Base-by-base conservation (phyloP, 1,140 invertebrate species). In the Bactericera cockerelli region DNA sequence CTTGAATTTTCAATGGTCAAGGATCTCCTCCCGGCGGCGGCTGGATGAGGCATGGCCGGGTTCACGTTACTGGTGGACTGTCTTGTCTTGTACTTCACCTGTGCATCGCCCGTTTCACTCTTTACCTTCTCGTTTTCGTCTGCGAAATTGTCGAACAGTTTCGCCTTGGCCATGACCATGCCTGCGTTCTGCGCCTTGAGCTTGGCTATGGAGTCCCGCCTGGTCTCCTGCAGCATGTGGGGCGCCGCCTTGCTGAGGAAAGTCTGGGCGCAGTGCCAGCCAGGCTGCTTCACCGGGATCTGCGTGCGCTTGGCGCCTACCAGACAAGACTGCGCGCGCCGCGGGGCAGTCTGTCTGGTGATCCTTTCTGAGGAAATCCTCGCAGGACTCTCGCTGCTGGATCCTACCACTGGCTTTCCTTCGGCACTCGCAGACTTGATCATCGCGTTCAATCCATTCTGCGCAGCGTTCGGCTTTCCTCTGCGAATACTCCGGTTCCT, bases 131-230 rank as follows among this genome's bases (percentile, higher is more conserved):
- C 13, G 21, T 26, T 59, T 25, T 19, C 26, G 26, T 59, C 57
- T 24, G 67, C 70, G 31, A 77, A 69, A 8, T 74, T 73, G 63
- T 82, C 79, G 64, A 83, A 84, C 3, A 82, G 67, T 65, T 76
- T 79, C 0, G 80, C 79, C 70, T 81, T 82, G 0, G 78, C 79
- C 28, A 81, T 63, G 1, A 84, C 81, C 79, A 82, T 82, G 4
- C 81, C 81, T 10, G 79, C 79, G 66, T 83, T 83, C 68, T 81
- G 78, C 28, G 72, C 73, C 33, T 80, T 70, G 4, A 84, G 65
- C 65, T 79, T 77, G 0, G 78, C 78, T 3, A 84, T 72, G 0
- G 81, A 83, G 1, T 77, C 75, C 53, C 81, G 71, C 1, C 79
- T 78, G 13, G 72, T 76, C 31, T 55, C 36, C 26, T 39, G 73